Conservation (phyloP, 2,888 invertebrate genomes). For the Trileptium ribeirensis region DNA sequence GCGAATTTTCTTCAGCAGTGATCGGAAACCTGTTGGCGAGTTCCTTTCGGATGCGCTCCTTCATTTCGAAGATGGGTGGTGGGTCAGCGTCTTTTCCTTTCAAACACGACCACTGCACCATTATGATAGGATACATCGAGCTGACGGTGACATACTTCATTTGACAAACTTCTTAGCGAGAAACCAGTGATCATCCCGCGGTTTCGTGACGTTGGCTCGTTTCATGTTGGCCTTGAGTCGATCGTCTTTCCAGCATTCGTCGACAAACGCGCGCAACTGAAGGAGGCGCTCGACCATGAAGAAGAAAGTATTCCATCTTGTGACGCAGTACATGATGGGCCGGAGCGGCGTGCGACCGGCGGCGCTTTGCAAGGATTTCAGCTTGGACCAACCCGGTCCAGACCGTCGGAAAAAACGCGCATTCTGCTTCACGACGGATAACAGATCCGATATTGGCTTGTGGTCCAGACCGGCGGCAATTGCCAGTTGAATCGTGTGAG, state of each 20-base stretch:
- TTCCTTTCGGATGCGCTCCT: no score
- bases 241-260: conserved; percentile 2
- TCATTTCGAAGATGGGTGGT: background rate
- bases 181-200: background rate
- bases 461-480: background rate
- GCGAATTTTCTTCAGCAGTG: no score
- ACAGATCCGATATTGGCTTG: background rate
- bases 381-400: background rate
- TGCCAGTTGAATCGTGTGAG: background rate
- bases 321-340: background rate
- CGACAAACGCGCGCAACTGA: background rate
- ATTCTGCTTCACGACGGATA: background rate
- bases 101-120: background rate
- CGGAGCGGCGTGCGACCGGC: background rate
- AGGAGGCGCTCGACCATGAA: conserved; percentile 1
- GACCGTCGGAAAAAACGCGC: background rate
- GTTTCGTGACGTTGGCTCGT: background rate
- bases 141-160: background rate
- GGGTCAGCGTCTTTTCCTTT: background rate
- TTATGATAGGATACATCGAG: background rate
- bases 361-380: background rate
- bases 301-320: background rate
- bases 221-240: background rate
- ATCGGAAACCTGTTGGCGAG: no score
- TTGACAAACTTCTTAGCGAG: background rate